Evolutionary conservation across 1,140 invertebrate species (phyloP).

Genomic region (Eufriesea mexicana): DNA sequence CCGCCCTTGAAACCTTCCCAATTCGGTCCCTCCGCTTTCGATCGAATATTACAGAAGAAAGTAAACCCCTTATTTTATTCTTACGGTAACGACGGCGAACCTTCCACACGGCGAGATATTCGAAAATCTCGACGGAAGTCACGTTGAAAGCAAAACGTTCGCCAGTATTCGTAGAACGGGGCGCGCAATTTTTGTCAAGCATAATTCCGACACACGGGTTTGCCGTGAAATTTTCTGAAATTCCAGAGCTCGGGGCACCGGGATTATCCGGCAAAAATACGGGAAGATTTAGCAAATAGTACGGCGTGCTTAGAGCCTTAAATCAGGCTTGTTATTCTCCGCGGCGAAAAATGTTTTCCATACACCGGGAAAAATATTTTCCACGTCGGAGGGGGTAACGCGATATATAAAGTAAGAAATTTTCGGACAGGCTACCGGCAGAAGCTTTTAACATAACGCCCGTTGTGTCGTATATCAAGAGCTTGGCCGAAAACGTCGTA

Average conservation of each 20-base stretch:
- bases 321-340: background rate
- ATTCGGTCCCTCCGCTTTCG: slow-evolving; percentile 37
- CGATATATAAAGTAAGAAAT: background rate
- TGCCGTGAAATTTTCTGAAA: background rate
- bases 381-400: too few species aligned
- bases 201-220: background rate
- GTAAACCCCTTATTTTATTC: slow-evolving; percentile 43
- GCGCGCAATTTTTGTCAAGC: background rate
- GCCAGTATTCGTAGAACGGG: background rate
- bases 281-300: background rate
- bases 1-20: slow-evolving; percentile 56
- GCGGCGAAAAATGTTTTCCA: background rate
- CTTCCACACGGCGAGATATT: slow-evolving; percentile 10
- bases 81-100: slow-evolving; percentile 30
- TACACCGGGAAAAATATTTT: background rate
- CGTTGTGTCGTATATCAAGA: background rate
- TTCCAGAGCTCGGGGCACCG: background rate
- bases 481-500: background rate
- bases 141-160: slow-evolving; percentile 18
- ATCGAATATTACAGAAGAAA: slow-evolving; percentile 41
- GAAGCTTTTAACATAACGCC: background rate
- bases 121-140: slow-evolving; percentile 43
- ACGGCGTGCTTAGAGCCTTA: background rate
- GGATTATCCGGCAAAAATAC: background rate
- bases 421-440: background rate